phyloP scores from a whole-genome alignment of 2,113 vertebrate genomes.

The Rhea americana region DNA sequence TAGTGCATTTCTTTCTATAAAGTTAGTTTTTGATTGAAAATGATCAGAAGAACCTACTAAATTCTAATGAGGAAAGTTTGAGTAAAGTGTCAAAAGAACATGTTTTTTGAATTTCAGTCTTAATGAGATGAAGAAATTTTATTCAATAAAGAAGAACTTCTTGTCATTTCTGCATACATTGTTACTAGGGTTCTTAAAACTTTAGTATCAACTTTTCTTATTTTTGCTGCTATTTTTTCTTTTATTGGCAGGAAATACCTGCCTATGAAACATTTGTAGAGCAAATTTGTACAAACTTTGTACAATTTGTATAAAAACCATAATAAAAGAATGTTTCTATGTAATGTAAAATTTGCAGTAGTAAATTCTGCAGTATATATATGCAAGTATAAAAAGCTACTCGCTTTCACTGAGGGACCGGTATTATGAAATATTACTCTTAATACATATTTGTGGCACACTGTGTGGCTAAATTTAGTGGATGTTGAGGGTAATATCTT shows the following conservation, averaged over 20 bases:
- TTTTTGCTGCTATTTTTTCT: not conserved
- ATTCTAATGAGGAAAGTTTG: not conserved
- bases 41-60: not conserved
- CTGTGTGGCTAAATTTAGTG: slow-evolving; percentile 24
- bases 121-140: not conserved
- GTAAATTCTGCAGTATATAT: not conserved
- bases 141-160: not conserved
- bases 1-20: not conserved
- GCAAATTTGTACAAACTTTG: too few species aligned
- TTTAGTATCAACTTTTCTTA: not conserved
- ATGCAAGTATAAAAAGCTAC: not conserved
- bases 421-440: slow-evolving; percentile 21
- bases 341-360: not conserved
- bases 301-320: not conserved
- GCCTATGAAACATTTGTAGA: not conserved
- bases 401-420: not conserved
- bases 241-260: not conserved
- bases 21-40: not conserved
- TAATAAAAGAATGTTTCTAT: not conserved
- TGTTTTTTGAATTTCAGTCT: not conserved
- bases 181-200: not conserved
- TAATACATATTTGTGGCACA: not conserved
- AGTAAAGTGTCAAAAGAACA: not conserved
- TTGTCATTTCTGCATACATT: not conserved
- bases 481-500: not conserved